These are phyloP conservation scores for Rhodophaea formosa DNA, from an alignment of 2,888 invertebrate genomes.

Conservation along the genomic window DNA sequence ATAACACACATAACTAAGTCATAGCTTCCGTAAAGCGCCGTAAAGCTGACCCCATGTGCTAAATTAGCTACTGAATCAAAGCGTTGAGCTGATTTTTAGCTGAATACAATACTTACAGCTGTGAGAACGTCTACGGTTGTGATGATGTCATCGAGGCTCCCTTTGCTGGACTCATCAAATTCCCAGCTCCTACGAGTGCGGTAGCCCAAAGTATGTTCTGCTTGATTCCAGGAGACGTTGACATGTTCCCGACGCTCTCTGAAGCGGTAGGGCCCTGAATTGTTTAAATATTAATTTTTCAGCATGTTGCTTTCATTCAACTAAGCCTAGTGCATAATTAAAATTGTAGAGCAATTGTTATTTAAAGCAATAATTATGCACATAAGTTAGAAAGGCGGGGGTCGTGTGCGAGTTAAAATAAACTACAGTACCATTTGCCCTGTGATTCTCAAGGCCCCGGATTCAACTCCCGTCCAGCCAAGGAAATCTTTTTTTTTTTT, in stretches of 20 bases:
- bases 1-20: no score
- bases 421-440: no score
- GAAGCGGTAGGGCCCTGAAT: constrained; percentile 83
- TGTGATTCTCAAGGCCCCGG: no score
- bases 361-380: neutral
- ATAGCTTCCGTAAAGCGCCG: no score
- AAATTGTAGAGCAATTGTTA: neutral
- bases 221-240: constrained; percentile 86
- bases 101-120: constrained; percentile 82
- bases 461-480: no score
- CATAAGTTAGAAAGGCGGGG: no score
- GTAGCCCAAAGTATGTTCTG: constrained; percentile 88
- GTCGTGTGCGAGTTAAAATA: no score
- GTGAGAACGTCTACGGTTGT: constrained; percentile 89
- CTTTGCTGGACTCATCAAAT: constrained; percentile 85
- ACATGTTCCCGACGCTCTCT: constrained; percentile 86
- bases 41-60: no score
- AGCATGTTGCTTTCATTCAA: neutral
- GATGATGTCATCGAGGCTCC: constrained; percentile 85
- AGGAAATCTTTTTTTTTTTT: no score
- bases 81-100: constrained; percentile 1
- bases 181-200: constrained; percentile 84
- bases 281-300: neutral
- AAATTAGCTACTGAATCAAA: neutral
- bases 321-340: no score